Base-by-base conservation (phyloP, 1,140 invertebrate species). In the Aphelinus certus region DNA sequence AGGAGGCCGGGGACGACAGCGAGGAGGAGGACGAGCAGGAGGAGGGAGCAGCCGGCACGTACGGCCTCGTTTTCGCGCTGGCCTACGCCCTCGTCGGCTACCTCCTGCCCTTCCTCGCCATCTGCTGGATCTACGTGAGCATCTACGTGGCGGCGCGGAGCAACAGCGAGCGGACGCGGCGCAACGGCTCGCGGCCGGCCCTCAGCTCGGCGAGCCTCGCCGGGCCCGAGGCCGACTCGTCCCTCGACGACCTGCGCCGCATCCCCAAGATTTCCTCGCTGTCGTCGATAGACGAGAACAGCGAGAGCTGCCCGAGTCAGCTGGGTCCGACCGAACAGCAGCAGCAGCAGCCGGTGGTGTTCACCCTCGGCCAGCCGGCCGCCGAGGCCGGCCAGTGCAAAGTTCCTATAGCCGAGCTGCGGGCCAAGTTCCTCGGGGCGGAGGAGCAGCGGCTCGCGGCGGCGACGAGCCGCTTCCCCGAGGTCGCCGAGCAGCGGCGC, bases 71-170 rank as follows among this genome's bases (percentile, higher is more conserved):
- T 42, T 90, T 88, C 77, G 80, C 89, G 7, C 78, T 89, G 4
- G 77, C 83, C 0, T 91, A 91, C 77, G 89, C 89, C 58, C 79
- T 91, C 2, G 79, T 91, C 0, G 89, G 91, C 42, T 94, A 94
- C 73, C 78, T 93, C n/a, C 79, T 92, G 60, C 93, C 93, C 0
- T 90, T 94, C 67, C 79, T 91, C 7, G 90, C 91, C 1, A 91
- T 94, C 3, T 90, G 91, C 57, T 92, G 92, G 85, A 92, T 93
- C 73, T 94, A 94, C 81, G 86, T 91, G 61, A 90, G 91, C 56
- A 94, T 94, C 71, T 94, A 94, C 79, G 89, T 89, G 10, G 93
- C 93, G 9, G 93, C 93, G 0, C 89, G 91, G 55, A 89, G 90
- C 65, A 95, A 93, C 77, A 93, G 91, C 47, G 89, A 93, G 78